Percentiles rank a stretch among this genome's conserved stretches.
These are phyloP conservation scores for Amazona ochrocephala DNA, from an alignment of 2,797 vertebrate species.

Conservation along the genomic window DNA sequence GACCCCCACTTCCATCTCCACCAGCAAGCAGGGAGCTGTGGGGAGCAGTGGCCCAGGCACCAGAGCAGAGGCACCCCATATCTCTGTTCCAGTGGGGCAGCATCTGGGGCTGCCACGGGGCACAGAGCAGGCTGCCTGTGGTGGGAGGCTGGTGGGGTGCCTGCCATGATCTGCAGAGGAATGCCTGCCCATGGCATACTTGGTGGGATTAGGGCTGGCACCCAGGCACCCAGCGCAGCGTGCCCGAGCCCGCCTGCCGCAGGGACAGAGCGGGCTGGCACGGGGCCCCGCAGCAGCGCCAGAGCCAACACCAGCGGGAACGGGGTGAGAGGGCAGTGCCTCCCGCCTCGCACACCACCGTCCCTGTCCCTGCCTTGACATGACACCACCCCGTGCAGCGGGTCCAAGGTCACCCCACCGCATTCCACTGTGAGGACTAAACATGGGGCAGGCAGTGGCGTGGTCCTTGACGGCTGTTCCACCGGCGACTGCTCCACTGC, in stretches of 20 bases:
- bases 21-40: fast-evolving
- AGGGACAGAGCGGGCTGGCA: not conserved
- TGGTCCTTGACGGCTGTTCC: not conserved
- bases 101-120: fast-evolving
- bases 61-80: not conserved
- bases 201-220: not conserved
- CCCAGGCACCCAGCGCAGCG: not conserved
- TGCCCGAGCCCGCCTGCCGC: not conserved
- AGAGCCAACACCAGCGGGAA: not conserved
- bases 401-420: not conserved
- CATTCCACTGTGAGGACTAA: not conserved
- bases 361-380: not conserved
- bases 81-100: not conserved
- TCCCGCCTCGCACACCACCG: not conserved
- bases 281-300: fast-evolving
- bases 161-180: not conserved
- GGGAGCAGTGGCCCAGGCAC: not conserved
- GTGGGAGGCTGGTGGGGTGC: too few species aligned
- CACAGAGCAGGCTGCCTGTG: not conserved
- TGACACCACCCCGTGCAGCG: fast-evolving
- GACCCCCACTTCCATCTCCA: fast-evolving
- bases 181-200: not conserved
- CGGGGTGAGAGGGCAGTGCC: not conserved
- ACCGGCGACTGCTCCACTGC: not conserved
- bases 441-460: not conserved